Evolutionary conservation across 2,888 invertebrate species (phyloP), one percentile per base, ranked within the genome.

Genomic region (Rosalia funebris): DNA sequence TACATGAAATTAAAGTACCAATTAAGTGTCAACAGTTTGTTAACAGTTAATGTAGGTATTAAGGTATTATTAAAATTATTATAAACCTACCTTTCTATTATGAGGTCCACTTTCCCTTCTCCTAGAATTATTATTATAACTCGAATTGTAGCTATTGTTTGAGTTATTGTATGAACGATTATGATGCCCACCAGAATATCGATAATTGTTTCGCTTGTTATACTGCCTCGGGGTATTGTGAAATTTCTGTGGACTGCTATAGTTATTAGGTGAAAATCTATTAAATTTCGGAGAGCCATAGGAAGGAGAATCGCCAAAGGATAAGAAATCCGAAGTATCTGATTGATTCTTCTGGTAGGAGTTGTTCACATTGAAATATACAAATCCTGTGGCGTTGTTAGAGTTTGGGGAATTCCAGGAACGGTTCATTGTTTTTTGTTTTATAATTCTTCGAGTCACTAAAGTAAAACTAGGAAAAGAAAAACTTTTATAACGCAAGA

Each of bases 301-400:
- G 1, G 20, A 14, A 10, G 65, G 47, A 10, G 47, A 54, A 1
- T 60, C 60, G 5, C 31, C 46, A 55, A 65, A 63, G 25, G 68
- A 44, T 19, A 68, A 17, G 36, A 61, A 64, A 14, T 66, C 64
- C 20, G 54, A 36, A 17, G 66, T 59, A 15, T 65, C 59, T 42
- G 17, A 42, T 44, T 45, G 11, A 34, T 47, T 46, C 9, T 46
- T 56, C 17, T 31, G 48, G 19, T 50, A 41, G 3, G 53, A 31
- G 16, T 25, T 52, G 46, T 53, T 59, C 41, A 55, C 19, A 10
- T 60, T 61, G 50, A 62, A 68, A 52, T 68, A 68, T 19, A 65
- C 58, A 31, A 68, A 65, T 7, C 68, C 68, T 48, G 63, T 45
- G 10, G 68, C 55, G 4, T 32, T 32, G 34, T 41, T 57, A 16